Conservation (phyloP, 2,888 invertebrate species). For the Nasonovia ribisnigri region DNA sequence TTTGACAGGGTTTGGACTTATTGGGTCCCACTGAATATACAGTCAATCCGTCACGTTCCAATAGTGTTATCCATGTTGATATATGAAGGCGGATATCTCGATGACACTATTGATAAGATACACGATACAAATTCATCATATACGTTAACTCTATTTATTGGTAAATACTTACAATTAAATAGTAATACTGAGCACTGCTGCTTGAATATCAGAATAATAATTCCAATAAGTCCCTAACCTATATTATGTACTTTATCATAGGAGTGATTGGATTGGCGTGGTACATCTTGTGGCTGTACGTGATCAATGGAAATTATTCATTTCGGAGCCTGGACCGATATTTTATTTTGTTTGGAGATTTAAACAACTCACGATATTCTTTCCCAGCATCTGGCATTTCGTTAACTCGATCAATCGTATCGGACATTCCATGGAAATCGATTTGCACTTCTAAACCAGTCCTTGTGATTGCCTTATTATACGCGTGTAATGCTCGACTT, state of each 20-base stretch:
- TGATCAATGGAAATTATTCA: background rate
- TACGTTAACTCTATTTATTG: too few species aligned
- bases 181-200: too few species aligned
- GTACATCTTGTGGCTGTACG: background rate
- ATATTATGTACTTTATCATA: background rate
- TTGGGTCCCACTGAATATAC: background rate
- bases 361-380: background rate
- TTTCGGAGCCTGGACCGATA: background rate
- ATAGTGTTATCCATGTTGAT: background rate
- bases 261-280: background rate
- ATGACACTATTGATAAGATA: too few species aligned
- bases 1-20: background rate
- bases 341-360: background rate
- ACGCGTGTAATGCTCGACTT: background rate
- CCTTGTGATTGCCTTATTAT: background rate
- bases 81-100: too few species aligned
- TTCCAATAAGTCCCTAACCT: too few species aligned
- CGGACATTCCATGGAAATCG: background rate
- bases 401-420: background rate
- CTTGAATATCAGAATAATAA: too few species aligned
- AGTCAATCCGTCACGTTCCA: background rate
- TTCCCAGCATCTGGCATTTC: accelerated
- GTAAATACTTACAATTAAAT: too few species aligned
- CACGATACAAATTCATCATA: too few species aligned
- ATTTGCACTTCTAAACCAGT: background rate